Percentiles rank a stretch among this genome's conserved stretches.
These are phyloP conservation scores for Tenodera sinensis DNA, from an alignment of 2,888 invertebrate genomes.

Conservation along the genomic window DNA sequence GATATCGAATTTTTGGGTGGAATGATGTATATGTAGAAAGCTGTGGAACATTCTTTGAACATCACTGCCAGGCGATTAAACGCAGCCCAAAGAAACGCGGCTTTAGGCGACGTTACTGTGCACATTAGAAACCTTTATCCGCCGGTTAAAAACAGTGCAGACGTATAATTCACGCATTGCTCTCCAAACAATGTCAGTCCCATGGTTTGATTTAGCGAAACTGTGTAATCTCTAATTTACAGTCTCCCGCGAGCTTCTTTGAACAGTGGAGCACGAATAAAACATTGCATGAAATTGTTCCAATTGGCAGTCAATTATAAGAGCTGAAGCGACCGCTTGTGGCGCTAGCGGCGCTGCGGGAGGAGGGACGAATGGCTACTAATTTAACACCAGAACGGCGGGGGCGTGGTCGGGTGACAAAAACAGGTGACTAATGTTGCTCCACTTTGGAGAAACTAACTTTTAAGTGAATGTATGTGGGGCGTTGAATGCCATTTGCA, in stretches of 20 bases:
- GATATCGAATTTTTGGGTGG: too few species aligned
- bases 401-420: not conserved
- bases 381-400: not conserved
- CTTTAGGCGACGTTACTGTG: not conserved
- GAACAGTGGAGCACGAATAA: not conserved
- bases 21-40: too few species aligned
- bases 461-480: not conserved
- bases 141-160: not conserved
- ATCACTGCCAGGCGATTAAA: not conserved
- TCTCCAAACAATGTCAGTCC: not conserved
- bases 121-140: not conserved
- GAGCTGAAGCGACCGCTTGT: not conserved
- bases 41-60: not conserved
- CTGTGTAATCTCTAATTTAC: not conserved
- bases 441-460: not conserved
- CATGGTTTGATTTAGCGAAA: not conserved
- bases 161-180: not conserved
- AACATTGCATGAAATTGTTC: not conserved
- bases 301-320: not conserved
- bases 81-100: not conserved
- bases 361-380: not conserved
- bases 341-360: not conserved
- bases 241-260: not conserved
- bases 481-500: not conserved
- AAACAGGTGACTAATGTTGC: not conserved